These are phyloP conservation scores for Apodemia mormo DNA, from an alignment of 2,888 invertebrate species.

Conservation along the genomic window DNA sequence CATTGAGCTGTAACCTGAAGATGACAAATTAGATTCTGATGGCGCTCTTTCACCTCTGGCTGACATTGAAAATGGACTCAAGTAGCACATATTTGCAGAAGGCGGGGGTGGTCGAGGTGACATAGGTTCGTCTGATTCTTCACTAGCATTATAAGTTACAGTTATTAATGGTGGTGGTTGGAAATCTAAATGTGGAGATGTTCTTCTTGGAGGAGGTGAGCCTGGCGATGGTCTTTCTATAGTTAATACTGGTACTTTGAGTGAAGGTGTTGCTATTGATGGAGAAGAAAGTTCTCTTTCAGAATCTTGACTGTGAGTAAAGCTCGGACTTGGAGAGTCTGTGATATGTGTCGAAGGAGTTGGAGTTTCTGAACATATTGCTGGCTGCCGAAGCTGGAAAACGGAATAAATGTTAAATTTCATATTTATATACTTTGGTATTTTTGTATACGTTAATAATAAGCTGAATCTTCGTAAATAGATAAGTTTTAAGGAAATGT, in stretches of 20 bases:
- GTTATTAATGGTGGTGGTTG: constrained; percentile 87
- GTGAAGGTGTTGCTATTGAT: constrained; percentile 70
- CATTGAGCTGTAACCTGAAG: constrained; percentile 93
- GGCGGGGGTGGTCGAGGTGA: constrained; percentile 83
- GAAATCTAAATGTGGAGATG: constrained; percentile 85
- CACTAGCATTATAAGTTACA: constrained; percentile 88
- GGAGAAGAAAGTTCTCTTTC: constrained; percentile 70
- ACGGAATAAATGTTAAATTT: background rate
- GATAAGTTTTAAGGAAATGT: too few species aligned
- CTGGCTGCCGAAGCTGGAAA: constrained; percentile 76
- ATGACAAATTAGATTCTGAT: constrained; percentile 91
- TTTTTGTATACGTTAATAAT: too few species aligned
- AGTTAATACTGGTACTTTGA: constrained; percentile 84
- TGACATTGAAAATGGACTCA: constrained; percentile 90
- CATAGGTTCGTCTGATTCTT: constrained; percentile 88
- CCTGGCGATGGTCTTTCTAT: constrained; percentile 87
- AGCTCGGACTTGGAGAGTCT: constrained; percentile 72
- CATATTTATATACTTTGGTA: too few species aligned
- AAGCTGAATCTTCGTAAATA: too few species aligned
- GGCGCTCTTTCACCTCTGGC: constrained; percentile 87
- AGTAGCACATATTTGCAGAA: constrained; percentile 85
- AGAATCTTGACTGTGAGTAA: constrained; percentile 73
- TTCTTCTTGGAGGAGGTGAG: constrained; percentile 81
- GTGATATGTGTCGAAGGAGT: constrained; percentile 73
- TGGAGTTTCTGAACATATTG: constrained; percentile 67